Conservation (phyloP, 2,888 invertebrate genomes). For the Carpatolechia fugitivella region DNA sequence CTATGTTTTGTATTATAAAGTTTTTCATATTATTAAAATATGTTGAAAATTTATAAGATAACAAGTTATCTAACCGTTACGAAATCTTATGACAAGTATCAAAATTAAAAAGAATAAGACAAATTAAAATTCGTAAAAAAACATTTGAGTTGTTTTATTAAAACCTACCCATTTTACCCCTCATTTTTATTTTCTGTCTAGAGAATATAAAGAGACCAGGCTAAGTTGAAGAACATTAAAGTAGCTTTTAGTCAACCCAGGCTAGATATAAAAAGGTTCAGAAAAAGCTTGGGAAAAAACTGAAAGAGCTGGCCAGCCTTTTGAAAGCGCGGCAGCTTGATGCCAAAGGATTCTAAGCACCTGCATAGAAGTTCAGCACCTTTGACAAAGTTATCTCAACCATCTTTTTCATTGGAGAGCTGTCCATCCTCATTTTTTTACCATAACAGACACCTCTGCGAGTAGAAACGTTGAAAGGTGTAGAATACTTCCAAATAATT, state of each 20-base stretch:
- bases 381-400: conserved; percentile 53
- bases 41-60: conserved; percentile 58
- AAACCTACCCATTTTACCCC: background rate
- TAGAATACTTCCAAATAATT: too few species aligned
- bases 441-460: background rate
- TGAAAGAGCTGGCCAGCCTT: conserved; percentile 40
- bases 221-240: background rate
- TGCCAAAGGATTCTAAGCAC: conserved; percentile 39
- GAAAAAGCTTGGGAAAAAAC: conserved; percentile 18
- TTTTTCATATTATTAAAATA: conserved; percentile 43
- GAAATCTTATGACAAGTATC: conserved; percentile 75
- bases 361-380: conserved; percentile 45
- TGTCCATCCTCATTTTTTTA: conserved; percentile 8
- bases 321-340: conserved; percentile 32
- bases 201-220: background rate
- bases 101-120: conserved; percentile 63
- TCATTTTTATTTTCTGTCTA: background rate
- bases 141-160: conserved; percentile 22
- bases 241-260: conserved; percentile 7
- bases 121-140: conserved; percentile 66
- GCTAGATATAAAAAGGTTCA: conserved; percentile 27
- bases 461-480: background rate
- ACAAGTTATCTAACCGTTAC: conserved; percentile 70
- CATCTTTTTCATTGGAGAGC: conserved; percentile 45
- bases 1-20: conserved; percentile 34